Evolutionary conservation across 2,888 invertebrate species (phyloP).

Genomic region (Tipula lateralis): DNA sequence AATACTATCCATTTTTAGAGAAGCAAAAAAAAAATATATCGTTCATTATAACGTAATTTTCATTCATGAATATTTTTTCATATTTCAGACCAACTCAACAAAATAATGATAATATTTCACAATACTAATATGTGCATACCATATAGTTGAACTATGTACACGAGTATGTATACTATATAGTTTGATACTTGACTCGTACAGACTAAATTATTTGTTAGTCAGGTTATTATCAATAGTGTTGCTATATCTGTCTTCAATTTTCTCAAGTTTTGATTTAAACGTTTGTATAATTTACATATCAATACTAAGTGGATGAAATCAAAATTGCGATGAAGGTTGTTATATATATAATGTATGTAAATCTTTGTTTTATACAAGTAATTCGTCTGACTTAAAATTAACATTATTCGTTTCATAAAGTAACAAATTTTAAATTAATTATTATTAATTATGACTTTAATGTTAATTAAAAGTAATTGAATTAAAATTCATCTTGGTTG

Average conservation of each 20-base stretch:
- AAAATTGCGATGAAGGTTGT: too few relatives aligned
- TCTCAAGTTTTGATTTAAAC: background rate
- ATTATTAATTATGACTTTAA: background rate
- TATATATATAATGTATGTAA: too few relatives aligned
- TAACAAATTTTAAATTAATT: background rate
- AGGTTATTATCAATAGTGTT: background rate
- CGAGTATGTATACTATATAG: too few relatives aligned
- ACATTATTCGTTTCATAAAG: background rate
- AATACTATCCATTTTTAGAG: background rate
- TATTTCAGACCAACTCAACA: background rate
- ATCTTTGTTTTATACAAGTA: too few relatives aligned
- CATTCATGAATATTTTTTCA: background rate
- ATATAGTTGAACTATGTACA: background rate
- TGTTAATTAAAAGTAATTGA: background rate
- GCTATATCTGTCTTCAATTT: background rate
- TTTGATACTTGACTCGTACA: too few relatives aligned
- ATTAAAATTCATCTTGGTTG: background rate
- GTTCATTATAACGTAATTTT: too few relatives aligned
- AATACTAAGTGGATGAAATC: too few relatives aligned
- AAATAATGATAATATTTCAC: background rate
- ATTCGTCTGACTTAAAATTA: background rate
- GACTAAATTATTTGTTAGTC: background rate
- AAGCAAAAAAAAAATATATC: background rate
- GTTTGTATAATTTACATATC: background rate
- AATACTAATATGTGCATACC: background rate